Conservation (phyloP, 2,113 vertebrate species). For the Peucedramus taeniatus region DNA sequence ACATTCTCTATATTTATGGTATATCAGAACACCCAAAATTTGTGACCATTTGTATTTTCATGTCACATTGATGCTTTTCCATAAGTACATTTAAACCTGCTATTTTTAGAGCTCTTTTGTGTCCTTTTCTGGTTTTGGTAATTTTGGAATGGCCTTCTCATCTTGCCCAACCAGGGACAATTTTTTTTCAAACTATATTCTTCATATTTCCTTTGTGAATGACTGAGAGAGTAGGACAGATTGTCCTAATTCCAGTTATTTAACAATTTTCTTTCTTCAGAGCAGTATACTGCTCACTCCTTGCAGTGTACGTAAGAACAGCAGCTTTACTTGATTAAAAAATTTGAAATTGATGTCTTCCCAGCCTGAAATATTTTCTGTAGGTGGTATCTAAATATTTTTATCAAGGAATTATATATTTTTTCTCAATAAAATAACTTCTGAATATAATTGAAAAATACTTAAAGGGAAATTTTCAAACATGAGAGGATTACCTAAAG, state of each 20-base stretch:
- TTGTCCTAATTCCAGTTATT: not conserved
- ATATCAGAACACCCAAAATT: not conserved
- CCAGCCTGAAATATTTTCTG: not conserved
- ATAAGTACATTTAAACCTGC: not conserved
- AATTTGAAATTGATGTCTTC: not conserved
- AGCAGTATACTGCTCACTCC: not conserved
- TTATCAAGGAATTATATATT: rapidly evolving
- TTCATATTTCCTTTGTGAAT: not conserved
- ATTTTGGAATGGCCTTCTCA: not conserved
- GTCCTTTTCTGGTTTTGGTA: not conserved
- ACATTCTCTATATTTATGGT: rapidly evolving
- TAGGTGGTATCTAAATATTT: not conserved
- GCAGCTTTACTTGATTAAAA: not conserved
- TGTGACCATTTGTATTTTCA: not conserved
- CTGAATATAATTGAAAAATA: not conserved
- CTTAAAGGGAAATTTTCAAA: not conserved
- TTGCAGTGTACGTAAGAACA: not conserved
- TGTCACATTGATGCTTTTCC: not conserved
- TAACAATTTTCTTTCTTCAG: not conserved
- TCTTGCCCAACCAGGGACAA: not conserved
- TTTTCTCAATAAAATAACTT: not conserved
- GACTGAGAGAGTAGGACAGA: not conserved
- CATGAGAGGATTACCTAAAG: not conserved
- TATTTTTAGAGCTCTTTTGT: not conserved
- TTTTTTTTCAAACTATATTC: not conserved